Evolutionary conservation across 2,888 invertebrate genomes (phyloP).

Genomic region (Dione vanillae): DNA sequence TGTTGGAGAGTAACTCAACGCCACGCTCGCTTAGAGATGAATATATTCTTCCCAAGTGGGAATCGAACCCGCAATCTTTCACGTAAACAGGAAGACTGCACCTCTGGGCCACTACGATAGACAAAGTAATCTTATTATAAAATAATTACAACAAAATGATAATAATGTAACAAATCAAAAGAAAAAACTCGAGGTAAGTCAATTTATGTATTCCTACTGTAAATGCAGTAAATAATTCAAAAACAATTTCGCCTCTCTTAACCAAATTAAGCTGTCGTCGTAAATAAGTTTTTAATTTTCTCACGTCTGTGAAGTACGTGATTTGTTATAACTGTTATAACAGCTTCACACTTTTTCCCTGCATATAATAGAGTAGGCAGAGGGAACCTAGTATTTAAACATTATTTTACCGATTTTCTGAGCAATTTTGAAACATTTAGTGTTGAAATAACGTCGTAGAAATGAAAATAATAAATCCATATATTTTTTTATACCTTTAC

Average conservation of each 20-base stretch:
- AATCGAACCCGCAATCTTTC: too few relatives aligned
- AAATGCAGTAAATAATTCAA: conserved; percentile 43
- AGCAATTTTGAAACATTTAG: too few relatives aligned
- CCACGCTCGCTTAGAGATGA: too few relatives aligned
- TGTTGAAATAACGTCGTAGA: too few relatives aligned
- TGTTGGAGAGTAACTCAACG: too few relatives aligned
- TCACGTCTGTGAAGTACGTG: conserved; percentile 27
- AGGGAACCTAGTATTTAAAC: neutral
- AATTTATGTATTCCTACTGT: conserved; percentile 30
- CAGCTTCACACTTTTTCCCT: neutral
- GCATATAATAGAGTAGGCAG: neutral
- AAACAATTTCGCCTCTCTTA: conserved; percentile 41
- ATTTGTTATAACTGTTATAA: conserved; percentile 14
- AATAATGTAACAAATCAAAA: neutral
- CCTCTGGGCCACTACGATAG: too few relatives aligned
- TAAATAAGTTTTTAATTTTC: conserved; percentile 45
- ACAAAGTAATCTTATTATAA: too few relatives aligned
- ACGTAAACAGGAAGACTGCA: too few relatives aligned
- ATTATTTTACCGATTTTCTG: too few relatives aligned
- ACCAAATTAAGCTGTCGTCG: conserved; percentile 37
- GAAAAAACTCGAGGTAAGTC: conserved; percentile 6
- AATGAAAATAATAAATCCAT: neutral
- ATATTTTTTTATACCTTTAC: too few relatives aligned
- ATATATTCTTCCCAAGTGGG: too few relatives aligned
- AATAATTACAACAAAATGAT: too few relatives aligned